Percentiles rank a stretch among this genome's conserved stretches.
Evolutionary conservation across 2,797 vertebrate genomes (phyloP).

Genomic region (Momotus momota): DNA sequence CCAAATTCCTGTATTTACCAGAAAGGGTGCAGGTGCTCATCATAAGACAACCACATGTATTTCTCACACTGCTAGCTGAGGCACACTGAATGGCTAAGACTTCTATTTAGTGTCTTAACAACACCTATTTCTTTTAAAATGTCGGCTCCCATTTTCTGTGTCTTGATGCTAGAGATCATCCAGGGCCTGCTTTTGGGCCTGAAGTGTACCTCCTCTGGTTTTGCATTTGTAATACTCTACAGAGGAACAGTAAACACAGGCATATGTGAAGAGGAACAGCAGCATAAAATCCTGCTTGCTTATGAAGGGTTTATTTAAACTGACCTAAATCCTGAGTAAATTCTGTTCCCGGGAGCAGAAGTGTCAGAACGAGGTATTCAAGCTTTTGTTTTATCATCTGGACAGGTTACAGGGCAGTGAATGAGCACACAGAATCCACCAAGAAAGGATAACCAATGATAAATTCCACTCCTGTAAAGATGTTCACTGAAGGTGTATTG

Average conservation of each 20-base stretch:
- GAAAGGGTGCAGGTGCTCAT: neutral
- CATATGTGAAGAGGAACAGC: neutral
- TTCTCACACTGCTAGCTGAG: neutral
- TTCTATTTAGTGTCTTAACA: neutral
- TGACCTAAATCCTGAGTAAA: neutral
- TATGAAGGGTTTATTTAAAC: neutral
- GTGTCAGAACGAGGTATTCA: slow-evolving; percentile 3
- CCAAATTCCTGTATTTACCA: neutral
- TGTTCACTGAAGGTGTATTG: neutral
- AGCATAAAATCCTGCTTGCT: neutral
- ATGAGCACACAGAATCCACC: neutral
- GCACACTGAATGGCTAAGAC: neutral
- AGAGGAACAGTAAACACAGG: neutral
- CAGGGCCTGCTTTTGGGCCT: neutral
- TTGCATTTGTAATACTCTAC: neutral
- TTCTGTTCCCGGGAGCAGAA: neutral
- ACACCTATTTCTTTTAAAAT: neutral
- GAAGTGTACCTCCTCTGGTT: neutral
- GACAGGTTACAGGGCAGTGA: neutral
- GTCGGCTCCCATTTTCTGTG: neutral
- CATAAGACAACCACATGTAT: neutral
- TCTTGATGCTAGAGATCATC: neutral
- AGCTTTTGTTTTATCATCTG: neutral
- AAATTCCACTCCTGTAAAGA: neutral
- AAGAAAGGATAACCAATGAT: neutral